Conservation (phyloP, 2,888 invertebrate species). For the Hydroisotoma schaefferi region DNA sequence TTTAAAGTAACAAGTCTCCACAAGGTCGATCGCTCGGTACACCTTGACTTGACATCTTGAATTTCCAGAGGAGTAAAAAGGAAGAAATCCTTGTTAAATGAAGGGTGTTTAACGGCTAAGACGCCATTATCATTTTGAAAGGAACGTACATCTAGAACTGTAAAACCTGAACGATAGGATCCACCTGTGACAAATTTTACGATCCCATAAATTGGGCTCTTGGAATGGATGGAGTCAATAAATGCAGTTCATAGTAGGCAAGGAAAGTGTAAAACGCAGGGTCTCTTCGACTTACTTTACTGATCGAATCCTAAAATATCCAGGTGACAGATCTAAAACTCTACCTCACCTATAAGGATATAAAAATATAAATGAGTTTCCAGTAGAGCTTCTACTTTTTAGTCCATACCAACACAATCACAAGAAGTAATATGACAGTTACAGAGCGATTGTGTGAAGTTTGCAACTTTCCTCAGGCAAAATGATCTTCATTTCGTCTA, state of each 20-base stretch:
- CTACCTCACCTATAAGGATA: too few relatives aligned
- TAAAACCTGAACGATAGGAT: constrained; percentile 6
- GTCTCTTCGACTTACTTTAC: too few relatives aligned
- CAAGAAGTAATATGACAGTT: too few relatives aligned
- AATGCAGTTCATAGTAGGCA: constrained; percentile 5
- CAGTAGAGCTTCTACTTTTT: too few relatives aligned
- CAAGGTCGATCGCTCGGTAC: not conserved
- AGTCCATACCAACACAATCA: too few relatives aligned
- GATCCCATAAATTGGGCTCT: constrained; percentile 40
- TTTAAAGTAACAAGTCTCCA: not conserved
- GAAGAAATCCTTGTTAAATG: constrained; percentile 11
- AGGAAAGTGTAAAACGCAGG: too few relatives aligned
- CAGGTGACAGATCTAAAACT: not conserved
- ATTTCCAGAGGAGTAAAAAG: constrained; percentile 15
- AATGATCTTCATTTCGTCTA: too few relatives aligned
- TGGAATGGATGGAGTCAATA: constrained; percentile 20
- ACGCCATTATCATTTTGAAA: not conserved
- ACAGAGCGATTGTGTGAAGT: not conserved
- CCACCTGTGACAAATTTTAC: constrained; percentile 47
- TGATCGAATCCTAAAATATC: not conserved
- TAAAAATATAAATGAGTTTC: too few relatives aligned
- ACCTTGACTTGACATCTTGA: constrained; percentile 12
- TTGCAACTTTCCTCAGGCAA: not conserved
- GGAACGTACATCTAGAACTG: not conserved
- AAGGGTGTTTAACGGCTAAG: constrained; percentile 19